phyloP scores from a whole-genome alignment of 1,140 invertebrate genomes.

The Polypedilum pembai region DNA sequence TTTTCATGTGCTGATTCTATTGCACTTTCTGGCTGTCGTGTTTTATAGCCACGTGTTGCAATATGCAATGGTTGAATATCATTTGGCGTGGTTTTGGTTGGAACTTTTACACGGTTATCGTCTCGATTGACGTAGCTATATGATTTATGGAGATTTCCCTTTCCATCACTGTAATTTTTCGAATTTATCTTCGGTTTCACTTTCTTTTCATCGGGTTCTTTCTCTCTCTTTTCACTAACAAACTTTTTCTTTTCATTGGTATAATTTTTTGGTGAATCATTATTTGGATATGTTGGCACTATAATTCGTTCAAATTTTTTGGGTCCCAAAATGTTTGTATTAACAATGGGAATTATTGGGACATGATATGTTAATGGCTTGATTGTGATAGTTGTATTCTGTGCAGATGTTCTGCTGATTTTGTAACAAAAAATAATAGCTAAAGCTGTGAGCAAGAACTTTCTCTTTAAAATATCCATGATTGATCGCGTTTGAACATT shows the following conservation, averaged over 20 bases:
- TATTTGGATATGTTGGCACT: not conserved
- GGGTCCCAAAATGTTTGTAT: not conserved
- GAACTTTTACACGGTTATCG: not conserved
- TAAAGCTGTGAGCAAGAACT: not conserved
- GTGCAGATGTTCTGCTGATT: not conserved
- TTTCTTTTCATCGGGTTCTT: not conserved
- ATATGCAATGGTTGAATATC: not conserved
- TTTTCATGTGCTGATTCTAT: not conserved
- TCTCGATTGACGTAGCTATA: not conserved
- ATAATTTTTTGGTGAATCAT: not conserved
- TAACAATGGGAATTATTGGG: not conserved
- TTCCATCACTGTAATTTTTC: not conserved
- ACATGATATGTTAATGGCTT: not conserved
- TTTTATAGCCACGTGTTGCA: not conserved
- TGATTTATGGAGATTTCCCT: not conserved
- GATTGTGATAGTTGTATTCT: not conserved
- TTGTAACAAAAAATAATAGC: not conserved
- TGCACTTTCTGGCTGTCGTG: not conserved
- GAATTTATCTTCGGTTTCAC: not conserved
- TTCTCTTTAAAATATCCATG: not conserved
- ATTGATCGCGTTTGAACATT: not conserved
- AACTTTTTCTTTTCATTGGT: not conserved
- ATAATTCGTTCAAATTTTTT: slow-evolving; percentile 14
- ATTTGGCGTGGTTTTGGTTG: not conserved
- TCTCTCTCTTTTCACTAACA: not conserved